Evolutionary conservation across 2,888 invertebrate genomes (phyloP).

Genomic region (Carterocephalus palaemon): DNA sequence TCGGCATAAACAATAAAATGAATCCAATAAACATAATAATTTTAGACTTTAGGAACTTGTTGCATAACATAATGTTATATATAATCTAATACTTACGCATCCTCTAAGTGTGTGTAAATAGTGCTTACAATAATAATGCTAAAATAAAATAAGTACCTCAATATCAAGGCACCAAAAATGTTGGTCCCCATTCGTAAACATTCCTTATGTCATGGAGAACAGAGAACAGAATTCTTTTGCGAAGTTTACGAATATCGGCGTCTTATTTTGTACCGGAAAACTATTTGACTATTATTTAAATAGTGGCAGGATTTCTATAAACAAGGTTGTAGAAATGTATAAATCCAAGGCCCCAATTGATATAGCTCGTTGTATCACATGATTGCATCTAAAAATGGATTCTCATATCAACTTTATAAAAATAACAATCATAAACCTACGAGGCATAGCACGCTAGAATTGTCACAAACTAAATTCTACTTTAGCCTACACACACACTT

Average conservation of each 20-base stretch:
- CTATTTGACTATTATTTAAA: too few species aligned
- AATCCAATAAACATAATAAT: too few species aligned
- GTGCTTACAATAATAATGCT: slow-evolving; percentile 19
- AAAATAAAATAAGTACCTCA: slow-evolving; percentile 11
- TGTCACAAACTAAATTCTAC: slow-evolving; percentile 15
- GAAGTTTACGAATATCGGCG: background rate
- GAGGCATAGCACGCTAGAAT: slow-evolving; percentile 4
- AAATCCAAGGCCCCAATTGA: slow-evolving; percentile 5
- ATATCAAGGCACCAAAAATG: slow-evolving; percentile 14
- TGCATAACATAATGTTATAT: slow-evolving; percentile 7
- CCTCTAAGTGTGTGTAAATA: slow-evolving; percentile 25
- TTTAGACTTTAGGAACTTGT: slow-evolving; percentile 21
- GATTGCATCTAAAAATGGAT: slow-evolving; percentile 1
- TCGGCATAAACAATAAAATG: slow-evolving; percentile 9
- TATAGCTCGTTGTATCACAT: slow-evolving; percentile 5
- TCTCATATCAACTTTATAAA: background rate
- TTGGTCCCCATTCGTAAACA: slow-evolving; percentile 19
- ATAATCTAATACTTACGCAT: slow-evolving; percentile 15
- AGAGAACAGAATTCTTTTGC: background rate
- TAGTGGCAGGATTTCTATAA: too few species aligned
- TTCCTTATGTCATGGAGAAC: slow-evolving; percentile 16
- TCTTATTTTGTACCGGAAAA: too few species aligned
- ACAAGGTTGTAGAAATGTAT: slow-evolving; percentile 9
- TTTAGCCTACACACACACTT: slow-evolving; percentile 10
- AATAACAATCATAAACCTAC: background rate